Conservation (phyloP, 1,140 invertebrate species). For the Plectrocnemia conspersa region DNA sequence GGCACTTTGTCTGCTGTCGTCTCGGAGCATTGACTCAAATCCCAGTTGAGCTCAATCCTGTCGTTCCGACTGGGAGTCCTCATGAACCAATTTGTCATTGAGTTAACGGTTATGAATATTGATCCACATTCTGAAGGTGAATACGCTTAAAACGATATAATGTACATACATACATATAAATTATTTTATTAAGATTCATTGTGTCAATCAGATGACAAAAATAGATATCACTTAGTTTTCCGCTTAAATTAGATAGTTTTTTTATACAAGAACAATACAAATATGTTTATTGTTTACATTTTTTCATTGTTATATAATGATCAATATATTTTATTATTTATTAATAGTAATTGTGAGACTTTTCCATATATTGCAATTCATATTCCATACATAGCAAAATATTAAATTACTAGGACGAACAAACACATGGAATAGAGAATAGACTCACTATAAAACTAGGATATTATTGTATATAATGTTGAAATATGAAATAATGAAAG, state of each 20-base stretch:
- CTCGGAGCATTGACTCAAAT: constrained; percentile 20
- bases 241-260: too few species aligned
- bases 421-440: too few species aligned
- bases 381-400: too few species aligned
- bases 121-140: constrained; percentile 28
- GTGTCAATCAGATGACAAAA: not conserved
- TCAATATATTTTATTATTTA: not conserved
- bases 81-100: not conserved
- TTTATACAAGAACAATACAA: not conserved
- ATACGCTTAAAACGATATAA: constrained; percentile 13
- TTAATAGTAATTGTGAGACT: too few species aligned
- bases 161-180: not conserved
- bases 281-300: not conserved
- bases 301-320: not conserved
- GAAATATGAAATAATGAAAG: too few species aligned
- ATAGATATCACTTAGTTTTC: too few species aligned
- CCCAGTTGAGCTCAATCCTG: constrained; percentile 34
- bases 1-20: constrained; percentile 10
- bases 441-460: too few species aligned
- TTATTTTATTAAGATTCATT: not conserved
- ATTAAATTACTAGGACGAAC: too few species aligned
- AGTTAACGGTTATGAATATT: constrained; percentile 26
- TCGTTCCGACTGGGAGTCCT: constrained; percentile 19
- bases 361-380: too few species aligned
- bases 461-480: too few species aligned